phyloP scores from a whole-genome alignment of 2,888 invertebrate species.

The Meiosimyza decipiens region DNA sequence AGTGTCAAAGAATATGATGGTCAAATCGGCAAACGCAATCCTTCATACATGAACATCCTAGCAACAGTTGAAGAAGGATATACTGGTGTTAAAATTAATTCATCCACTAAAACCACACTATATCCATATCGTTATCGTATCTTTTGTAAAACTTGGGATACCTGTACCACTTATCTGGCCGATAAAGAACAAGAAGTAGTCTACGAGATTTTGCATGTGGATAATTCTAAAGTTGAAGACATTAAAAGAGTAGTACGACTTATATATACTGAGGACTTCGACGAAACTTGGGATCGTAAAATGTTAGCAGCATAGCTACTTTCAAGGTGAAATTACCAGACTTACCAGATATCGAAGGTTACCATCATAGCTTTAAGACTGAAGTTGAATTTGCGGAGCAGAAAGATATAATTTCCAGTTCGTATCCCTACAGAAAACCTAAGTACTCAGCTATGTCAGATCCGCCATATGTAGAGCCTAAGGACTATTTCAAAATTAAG shows the following conservation, averaged over 20 bases:
- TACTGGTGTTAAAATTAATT: conserved; percentile 84
- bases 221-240: conserved; percentile 74
- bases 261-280: conserved; percentile 52
- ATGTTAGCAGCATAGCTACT: conserved; percentile 74
- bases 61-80: conserved; percentile 91
- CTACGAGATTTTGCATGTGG: conserved; percentile 77
- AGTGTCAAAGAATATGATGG: conserved; percentile 56
- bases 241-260: conserved; percentile 70
- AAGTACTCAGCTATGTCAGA: conserved; percentile 35
- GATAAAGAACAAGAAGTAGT: conserved; percentile 86
- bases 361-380: conserved; percentile 49
- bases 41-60: conserved; percentile 70
- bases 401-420: conserved; percentile 43
- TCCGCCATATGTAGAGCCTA: conserved; percentile 41
- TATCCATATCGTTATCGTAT: conserved; percentile 83
- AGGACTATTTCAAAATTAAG: conserved; percentile 48
- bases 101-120: conserved; percentile 77
- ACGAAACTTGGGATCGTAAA: conserved; percentile 18
- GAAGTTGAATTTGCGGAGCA: conserved; percentile 53
- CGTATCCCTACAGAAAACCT: conserved; percentile 49
- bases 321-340: conserved; percentile 74
- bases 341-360: conserved; percentile 52
- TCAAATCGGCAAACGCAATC: conserved; percentile 41
- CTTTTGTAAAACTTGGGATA: conserved; percentile 74
- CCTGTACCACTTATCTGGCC: conserved; percentile 90